Evolutionary conservation across 2,797 vertebrate genomes (phyloP), one percentile per base, ranked within the genome.

Genomic region (Xyrichtys novacula): DNA sequence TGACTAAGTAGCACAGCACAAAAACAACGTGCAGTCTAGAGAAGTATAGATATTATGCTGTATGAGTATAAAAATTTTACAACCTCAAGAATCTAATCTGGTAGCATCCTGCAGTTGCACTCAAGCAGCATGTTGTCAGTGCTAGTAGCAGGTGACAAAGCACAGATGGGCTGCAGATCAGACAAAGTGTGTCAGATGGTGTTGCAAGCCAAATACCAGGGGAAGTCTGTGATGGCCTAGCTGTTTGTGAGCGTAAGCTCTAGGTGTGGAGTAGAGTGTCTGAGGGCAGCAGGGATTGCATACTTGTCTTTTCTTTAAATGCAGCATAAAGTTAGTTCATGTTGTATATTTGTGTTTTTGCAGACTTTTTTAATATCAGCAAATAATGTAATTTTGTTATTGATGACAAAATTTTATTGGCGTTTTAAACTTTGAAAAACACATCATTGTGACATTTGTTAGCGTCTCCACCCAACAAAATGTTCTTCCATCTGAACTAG

Each of bases 91-190:
- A 38, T 68, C 23, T 0, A 2, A 31, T 55, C 17, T 38, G 34
- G 17, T 55, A 8, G 34, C 19, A 17, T 74, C 15, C 22, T 46
- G 26, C 16, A 43, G 39, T 38, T 14, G 7, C 17, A 43, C 66
- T 39, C 39, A 61, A 48, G 36, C 64, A 40, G 40, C 38, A 44
- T 57, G 28, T 58, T 72, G 64, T 47, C 15, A 40, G 38, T 44
- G 56, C 54, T 74, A 65, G 80, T 67, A 74, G 69, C 64, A 60
- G 43, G 1, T 71, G 71, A 64, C 55, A 74, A 56, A 56, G 74
- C 74, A 70, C 78, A 86, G 76, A 79, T 62, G 76, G 67, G 57
- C 68, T 61, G 60, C 65, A 64, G 58, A 56, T 71, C 72, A 47
- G 56, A 58, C 29, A 32, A 32, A 62, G 67, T 17, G 68, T 69